Conservation (phyloP, 2,113 vertebrate genomes). For the Eptesicus fuscus region DNA sequence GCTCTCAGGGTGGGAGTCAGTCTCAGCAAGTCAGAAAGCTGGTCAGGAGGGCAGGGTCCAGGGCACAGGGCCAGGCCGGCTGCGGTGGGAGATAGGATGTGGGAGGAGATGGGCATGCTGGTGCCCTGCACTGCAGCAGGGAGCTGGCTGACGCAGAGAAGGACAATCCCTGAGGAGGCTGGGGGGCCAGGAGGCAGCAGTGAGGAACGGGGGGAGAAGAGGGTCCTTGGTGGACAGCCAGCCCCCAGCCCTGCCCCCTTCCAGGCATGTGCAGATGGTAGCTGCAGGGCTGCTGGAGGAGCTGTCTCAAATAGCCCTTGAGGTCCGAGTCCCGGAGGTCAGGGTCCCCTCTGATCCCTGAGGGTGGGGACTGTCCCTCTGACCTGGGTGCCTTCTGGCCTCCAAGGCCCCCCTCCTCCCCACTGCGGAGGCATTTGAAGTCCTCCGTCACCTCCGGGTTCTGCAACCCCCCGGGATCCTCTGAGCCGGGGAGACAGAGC, state of each 20-base stretch:
- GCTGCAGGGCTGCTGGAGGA: not conserved
- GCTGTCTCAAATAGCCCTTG: not conserved
- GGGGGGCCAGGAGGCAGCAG: not conserved
- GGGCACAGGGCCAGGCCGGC: conserved; percentile 55
- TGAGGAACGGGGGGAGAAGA: not conserved
- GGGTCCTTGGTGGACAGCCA: not conserved
- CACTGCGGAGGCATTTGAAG: not conserved
- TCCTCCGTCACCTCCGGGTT: not conserved
- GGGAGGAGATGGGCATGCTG: conserved; percentile 21
- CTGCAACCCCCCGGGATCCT: not conserved
- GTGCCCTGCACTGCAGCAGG: conserved; percentile 63
- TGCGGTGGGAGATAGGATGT: conserved; percentile 56
- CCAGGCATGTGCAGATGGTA: not conserved
- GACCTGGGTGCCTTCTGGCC: not conserved
- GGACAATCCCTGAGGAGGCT: conserved; percentile 42
- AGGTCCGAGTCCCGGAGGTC: not conserved
- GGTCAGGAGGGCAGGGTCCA: conserved; percentile 25
- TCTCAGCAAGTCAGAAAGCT: not conserved
- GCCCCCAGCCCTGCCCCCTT: not conserved
- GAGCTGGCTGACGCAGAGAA: conserved; percentile 66
- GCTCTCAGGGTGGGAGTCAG: not conserved
- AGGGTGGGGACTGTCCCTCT: not conserved
- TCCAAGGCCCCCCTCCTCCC: not conserved
- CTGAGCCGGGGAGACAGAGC: not conserved
- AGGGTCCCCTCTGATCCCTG: not conserved